Base-by-base conservation (phyloP, 2,888 invertebrate genomes). In the Dasysyrphus tricinctus region DNA sequence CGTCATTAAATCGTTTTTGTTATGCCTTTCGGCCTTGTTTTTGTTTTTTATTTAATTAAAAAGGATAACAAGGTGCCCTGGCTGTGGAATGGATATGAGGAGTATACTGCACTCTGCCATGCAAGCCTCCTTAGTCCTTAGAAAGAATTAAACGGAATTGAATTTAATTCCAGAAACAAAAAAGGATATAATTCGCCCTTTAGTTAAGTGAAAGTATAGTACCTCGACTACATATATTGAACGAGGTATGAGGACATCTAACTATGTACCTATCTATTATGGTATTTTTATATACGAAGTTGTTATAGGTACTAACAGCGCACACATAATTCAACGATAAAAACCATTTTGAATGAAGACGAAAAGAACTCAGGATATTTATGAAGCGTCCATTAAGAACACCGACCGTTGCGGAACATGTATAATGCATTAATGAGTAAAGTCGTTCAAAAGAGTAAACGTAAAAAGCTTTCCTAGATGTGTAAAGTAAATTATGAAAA, bases 361-460 rank as follows among this genome's bases (percentile, higher is more conserved):
- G 61, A 16, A 75, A 42, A 39, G 54, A 42, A 56, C 74, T 65
- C 44, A 12, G 67, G 61, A 78, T 75, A 74, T 81, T 86, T 82
- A 82, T 82, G 69, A 74, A 39, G 59, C 57, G 51, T 69, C 69
- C 69, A 69, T 69, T 69, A 67, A 63, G 16, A 75, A 39, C 59
- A 54, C 78, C 75, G 54, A 86, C 54, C 75, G 37, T 56, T 72
- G 70, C 72, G 78, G 59, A 79, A 86, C 82, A 86, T 79, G 82
- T 79, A 57, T 86, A 86, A 86, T 81, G 74, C 86, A 86, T 86
- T 86, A 86, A 86, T 86, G 82, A 86, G 70, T 80, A 34, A 61
- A 69, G 39, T 77, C 59, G 78, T 70, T 80, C 37, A 63, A 74
- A 42, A 42, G 49, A 39, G 24, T 34, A 37, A n/a, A 19, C n/a